These are phyloP conservation scores for Lepidochitona cinerea DNA, from an alignment of 2,888 invertebrate genomes.

Conservation along the genomic window DNA sequence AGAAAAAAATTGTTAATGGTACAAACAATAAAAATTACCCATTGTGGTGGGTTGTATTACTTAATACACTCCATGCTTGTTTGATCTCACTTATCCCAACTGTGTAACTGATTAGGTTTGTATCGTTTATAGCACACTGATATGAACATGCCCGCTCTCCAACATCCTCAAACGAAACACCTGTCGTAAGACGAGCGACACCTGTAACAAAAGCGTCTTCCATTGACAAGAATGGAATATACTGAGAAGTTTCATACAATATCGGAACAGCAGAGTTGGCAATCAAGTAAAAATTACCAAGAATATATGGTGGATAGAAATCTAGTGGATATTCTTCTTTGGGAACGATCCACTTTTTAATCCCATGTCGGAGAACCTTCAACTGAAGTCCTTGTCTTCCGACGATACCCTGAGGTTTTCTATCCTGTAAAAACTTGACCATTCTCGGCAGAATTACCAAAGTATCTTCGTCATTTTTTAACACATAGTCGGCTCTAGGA, in stretches of 20 bases:
- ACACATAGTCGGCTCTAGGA: slow-evolving; percentile 46
- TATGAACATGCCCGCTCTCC: not conserved
- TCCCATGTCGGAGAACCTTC: no score
- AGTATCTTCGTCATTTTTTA: slow-evolving; percentile 66
- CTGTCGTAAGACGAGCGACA: slow-evolving; percentile 19
- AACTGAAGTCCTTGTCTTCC: no score
- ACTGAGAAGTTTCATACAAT: slow-evolving; percentile 9
- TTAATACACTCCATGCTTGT: not conserved
- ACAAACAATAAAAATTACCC: no score
- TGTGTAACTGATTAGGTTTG: not conserved
- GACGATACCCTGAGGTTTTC: no score
- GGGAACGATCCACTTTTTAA: slow-evolving; percentile 47
- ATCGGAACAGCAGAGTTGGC: slow-evolving; percentile 66
- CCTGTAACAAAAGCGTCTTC: slow-evolving; percentile 44
- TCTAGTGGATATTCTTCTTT: slow-evolving; percentile 25
- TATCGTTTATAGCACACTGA: not conserved
- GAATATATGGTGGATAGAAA: slow-evolving; percentile 33
- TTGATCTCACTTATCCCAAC: not conserved
- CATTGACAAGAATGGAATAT: slow-evolving; percentile 71
- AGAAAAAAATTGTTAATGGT: no score
- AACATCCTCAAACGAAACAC: not conserved
- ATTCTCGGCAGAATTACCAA: slow-evolving; percentile 71
- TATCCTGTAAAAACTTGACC: no score
- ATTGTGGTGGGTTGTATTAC: no score
- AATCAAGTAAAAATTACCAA: slow-evolving; percentile 38